Evolutionary conservation across 2,113 vertebrate genomes (phyloP).

Genomic region (Hiodon alosoides): DNA sequence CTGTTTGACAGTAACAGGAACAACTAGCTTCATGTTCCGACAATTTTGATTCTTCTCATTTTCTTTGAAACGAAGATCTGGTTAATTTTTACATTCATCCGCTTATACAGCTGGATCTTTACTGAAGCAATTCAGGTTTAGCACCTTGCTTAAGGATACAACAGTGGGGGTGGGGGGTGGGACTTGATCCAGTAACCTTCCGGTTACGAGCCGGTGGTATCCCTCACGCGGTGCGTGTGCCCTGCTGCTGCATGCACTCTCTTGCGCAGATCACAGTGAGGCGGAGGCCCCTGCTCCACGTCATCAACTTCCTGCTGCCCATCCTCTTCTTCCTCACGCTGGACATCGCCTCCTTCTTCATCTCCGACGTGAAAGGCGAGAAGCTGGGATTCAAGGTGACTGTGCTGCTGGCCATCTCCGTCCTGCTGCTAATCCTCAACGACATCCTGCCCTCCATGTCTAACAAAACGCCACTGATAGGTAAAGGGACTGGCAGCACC

Average conservation of each 20-base stretch:
- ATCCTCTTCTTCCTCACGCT: conserved; percentile 62
- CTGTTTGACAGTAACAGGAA: too few relatives aligned
- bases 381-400: conserved; percentile 66
- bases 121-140: too few relatives aligned
- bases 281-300: conserved; percentile 60
- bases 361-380: conserved; percentile 61
- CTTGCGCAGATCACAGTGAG: conserved; percentile 58
- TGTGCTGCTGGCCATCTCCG: conserved; percentile 57
- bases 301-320: conserved; percentile 70
- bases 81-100: too few relatives aligned
- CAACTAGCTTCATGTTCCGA: too few relatives aligned
- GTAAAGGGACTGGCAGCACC: conserved; percentile 40
- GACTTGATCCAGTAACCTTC: too few relatives aligned
- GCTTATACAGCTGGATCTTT: too few relatives aligned
- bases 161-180: too few relatives aligned
- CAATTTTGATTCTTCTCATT: too few relatives aligned
- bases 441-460: conserved; percentile 52
- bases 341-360: conserved; percentile 66
- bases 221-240: background rate
- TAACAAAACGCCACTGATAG: conserved; percentile 11
- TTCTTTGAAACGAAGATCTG: too few relatives aligned
- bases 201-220: too few relatives aligned
- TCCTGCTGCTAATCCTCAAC: conserved; percentile 62
- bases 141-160: too few relatives aligned
- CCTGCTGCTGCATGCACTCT: background rate